Evolutionary conservation across 2,888 invertebrate genomes (phyloP), one percentile per base, ranked within the genome.

Genomic region (Lumbricus terrestris): DNA sequence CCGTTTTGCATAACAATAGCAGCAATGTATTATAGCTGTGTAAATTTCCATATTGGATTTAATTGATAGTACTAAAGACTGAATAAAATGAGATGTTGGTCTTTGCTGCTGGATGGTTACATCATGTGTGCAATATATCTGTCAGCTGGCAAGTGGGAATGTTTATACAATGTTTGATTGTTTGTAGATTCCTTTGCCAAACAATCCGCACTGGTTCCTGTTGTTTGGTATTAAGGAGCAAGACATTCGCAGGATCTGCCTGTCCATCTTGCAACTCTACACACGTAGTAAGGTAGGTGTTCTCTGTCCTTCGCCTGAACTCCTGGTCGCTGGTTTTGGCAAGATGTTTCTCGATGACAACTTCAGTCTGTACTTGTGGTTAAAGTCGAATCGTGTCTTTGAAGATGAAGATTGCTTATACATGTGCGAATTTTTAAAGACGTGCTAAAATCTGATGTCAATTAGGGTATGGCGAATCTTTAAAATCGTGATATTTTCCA

Each of bases 161-260:
- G 69, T 69, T 69, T 11, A 69, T 69, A n/a, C n/a, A n/a, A 69
- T 6, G n/a, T 37, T 13, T 88, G 3, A 29, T 88, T 88, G 88
- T 29, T 88, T 88, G 88, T 85, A 95, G 95, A 94, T 95, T 91
- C 97, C 97, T 0, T 95, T 99, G 91, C 98, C 99, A 0, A 97
- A 96, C 91, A 96, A 96, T 93, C 98, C 98, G 0, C 96, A 97
- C 0, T 99, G 99, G 99, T 98, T 97, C 95, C 96, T 96, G 0
- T 95, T 98, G 8, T 98, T 99, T 94, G 97, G 97, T 94, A 98
- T 97, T 0, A 96, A 96, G 0, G 98, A 98, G 95, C 96, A 96
- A 47, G 97, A 97, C 92, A 97, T 99, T 5, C 96, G 97, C 90
- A 97, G 97, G 93, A 97, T 99, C 90, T 97, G 97, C 93, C 95